Evolutionary conservation across 2,113 vertebrate genomes (phyloP).

Genomic region (Brachypodius melanocephalos): DNA sequence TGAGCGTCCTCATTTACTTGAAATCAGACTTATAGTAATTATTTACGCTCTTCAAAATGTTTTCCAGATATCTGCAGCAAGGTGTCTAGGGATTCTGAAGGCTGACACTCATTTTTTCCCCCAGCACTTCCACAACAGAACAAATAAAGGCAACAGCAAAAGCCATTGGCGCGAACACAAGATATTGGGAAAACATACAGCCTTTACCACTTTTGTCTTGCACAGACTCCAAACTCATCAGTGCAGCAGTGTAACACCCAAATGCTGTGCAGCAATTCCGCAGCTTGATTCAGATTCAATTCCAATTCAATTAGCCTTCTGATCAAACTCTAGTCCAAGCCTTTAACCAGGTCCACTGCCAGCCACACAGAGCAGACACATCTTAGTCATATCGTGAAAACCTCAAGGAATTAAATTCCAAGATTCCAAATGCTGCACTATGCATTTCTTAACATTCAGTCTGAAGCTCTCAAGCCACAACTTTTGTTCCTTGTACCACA

Average conservation of each 20-base stretch:
- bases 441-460: neutral
- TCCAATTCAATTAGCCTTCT: neutral
- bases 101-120: neutral
- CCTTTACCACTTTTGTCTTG: neutral
- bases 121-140: neutral
- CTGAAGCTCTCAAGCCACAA: neutral
- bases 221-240: neutral
- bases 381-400: neutral
- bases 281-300: neutral
- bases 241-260: neutral
- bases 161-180: neutral
- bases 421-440: neutral
- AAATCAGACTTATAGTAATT: neutral
- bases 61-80: neutral
- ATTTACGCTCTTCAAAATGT: neutral
- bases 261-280: neutral
- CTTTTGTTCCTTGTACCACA: neutral
- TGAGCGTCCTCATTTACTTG: neutral
- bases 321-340: neutral
- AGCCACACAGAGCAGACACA: neutral
- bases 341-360: neutral
- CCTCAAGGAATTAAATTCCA: neutral
- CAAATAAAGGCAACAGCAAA: neutral
- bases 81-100: neutral
- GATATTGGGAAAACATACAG: neutral